A percentile compares a stretch with the other conserved stretches of the same genome.
Conservation (phyloP, 2,888 invertebrate genomes). For the Cosmia pyralina region DNA sequence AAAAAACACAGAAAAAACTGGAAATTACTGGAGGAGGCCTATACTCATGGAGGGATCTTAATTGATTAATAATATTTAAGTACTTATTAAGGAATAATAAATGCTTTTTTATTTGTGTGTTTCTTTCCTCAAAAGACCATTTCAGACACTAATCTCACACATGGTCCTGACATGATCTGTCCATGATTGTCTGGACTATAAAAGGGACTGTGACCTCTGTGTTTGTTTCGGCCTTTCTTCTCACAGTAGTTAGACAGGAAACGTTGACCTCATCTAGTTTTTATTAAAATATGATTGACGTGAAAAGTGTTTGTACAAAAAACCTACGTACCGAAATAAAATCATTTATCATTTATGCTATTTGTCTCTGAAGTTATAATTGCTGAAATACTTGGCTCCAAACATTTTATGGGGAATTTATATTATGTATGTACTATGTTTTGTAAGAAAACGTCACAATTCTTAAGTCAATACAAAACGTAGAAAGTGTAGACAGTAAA, state of each 20-base stretch:
- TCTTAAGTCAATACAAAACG: slow-evolving; percentile 2
- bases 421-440: background rate
- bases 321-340: background rate
- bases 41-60: no score
- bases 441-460: background rate
- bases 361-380: background rate
- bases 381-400: background rate
- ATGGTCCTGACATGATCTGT: background rate
- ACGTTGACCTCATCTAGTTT: background rate
- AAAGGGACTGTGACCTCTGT: background rate
- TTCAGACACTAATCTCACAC: background rate
- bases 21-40: no score
- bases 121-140: background rate
- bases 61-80: no score
- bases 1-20: no score
- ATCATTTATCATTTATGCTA: background rate
- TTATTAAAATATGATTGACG: background rate
- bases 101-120: background rate
- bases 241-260: background rate
- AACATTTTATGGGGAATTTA: background rate
- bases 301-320: background rate
- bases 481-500: slow-evolving; percentile 7
- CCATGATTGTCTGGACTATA: background rate
- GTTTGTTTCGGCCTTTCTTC: background rate
- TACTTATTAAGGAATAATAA: no score